Evolutionary conservation across 2,888 invertebrate species (phyloP), one percentile per base, ranked within the genome.

Genomic region (Siphlonurus alternatus): DNA sequence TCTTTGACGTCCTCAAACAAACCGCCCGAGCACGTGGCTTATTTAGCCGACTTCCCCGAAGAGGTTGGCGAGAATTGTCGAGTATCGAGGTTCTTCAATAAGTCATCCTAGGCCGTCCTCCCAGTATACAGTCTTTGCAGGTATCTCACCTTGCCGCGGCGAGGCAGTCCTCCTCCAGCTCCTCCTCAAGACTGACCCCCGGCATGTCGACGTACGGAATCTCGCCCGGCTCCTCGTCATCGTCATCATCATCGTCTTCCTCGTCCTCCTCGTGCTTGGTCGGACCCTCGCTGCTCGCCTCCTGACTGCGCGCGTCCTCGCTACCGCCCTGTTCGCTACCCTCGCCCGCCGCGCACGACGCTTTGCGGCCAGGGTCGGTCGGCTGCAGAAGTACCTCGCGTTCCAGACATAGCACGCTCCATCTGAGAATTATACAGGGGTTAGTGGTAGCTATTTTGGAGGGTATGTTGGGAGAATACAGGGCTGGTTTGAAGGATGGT

Each of bases 331-430:
- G 38, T 38, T 38, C 38, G 15, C 38, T 38, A 15, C 15, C 7
- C 5, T 38, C 38, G 38, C 38, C 38, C 7, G 38, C 38, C 38
- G 5, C 38, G 5, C 38, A 38, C 38, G 5, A 38, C 7, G 38
- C 38, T 38, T 5, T n/a, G n/a, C n/a, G n/a, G n/a, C n/a, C n/a
- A n/a, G n/a, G n/a, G n/a, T n/a, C n/a, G n/a, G n/a, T n/a, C n/a
- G n/a, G n/a, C n/a, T n/a, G n/a, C n/a, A n/a, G n/a, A n/a, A n/a
- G 19, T 3, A 56, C 56, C 22, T 10, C 56, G 7, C 89, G 82
- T 75, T 91, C 90, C 73, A 92, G 94, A 5, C 93, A 91, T 91
- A 95, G 91, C 70, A 96, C 91, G 72, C 94, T 93, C 96, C 96
- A 96, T 70, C 87, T 86, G 74, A 22, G 71, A 69, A 56, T 60